A percentile compares a stretch with the other conserved stretches of the same genome.
Conservation (phyloP, 1,140 invertebrate species). For the Caerostris extrusa region DNA sequence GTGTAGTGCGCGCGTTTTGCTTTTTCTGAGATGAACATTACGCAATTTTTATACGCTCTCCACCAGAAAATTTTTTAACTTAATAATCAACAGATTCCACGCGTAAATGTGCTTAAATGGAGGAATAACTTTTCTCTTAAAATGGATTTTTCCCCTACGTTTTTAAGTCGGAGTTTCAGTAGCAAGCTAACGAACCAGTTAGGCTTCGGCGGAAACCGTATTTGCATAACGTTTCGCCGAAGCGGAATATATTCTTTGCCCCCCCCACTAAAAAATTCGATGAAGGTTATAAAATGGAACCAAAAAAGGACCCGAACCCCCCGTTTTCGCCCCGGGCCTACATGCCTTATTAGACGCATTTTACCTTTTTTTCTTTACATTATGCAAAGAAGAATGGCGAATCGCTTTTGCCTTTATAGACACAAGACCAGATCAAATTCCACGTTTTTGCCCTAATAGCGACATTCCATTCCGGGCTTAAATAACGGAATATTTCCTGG, state of each 20-base stretch:
- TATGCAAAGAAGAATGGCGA: conserved; percentile 48
- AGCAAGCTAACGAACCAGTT: conserved; percentile 31
- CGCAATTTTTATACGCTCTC: not conserved
- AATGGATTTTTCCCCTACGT: not conserved
- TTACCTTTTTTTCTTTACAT: conserved; percentile 40
- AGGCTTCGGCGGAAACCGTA: conserved; percentile 1
- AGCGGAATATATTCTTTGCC: not conserved
- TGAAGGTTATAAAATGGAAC: not conserved
- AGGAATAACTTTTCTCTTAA: not conserved
- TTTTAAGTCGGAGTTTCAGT: not conserved
- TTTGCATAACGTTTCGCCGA: conserved; percentile 32
- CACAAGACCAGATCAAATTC: not conserved
- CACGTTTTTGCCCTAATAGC: conserved; percentile 11
- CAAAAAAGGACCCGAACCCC: not conserved
- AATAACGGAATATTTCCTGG: conserved; percentile 40
- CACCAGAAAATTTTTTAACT: not conserved
- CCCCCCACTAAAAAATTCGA: not conserved
- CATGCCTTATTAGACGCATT: conserved; percentile 60
- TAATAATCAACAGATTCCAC: conserved; percentile 32
- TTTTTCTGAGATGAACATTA: not conserved
- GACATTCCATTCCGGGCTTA: conserved; percentile 43
- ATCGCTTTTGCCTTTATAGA: conserved; percentile 47
- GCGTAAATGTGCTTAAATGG: conserved; percentile 24
- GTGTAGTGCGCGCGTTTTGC: not conserved
- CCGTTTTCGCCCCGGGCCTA: conserved; percentile 9